Evolutionary conservation across 2,797 vertebrate genomes (phyloP), one percentile per base, ranked within the genome.

Genomic region (Epinephelus malabaricus): DNA sequence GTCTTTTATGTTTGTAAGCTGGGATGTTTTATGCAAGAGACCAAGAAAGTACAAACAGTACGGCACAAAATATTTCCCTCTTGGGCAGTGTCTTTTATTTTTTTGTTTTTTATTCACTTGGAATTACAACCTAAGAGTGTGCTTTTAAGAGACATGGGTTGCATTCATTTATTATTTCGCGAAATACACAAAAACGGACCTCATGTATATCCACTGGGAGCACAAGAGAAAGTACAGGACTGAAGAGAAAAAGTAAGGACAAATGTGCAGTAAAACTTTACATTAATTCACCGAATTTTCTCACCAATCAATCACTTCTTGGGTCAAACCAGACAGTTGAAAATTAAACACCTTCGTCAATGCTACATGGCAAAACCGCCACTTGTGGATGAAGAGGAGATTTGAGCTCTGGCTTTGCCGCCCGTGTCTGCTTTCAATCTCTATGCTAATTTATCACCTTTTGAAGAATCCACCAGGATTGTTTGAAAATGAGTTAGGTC

Each of bases 291-390:
- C 45, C 43, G 11, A 56, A 15, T 55, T 53, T 59, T 77, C 54
- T 78, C 66, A 60, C 68, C 68, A 69, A 30, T 76, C 70, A 49
- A 6, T 75, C 64, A 47, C 30, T 68, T 63, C 13, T 21, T 18
- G 21, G 62, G 49, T 81, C 58, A 78, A 65, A 60, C 11, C 56
- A 63, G 40, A 47, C 43, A 70, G 68, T 14, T 84, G 72, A 54
- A 79, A 88, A 90, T 89, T 54, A 88, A 92, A 90, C 81, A 84
- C 83, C 78, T 84, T 69, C 82, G 79, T 84, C 62, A 55, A 46
- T 10, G 62, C 3, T 23, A n/a, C 73, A 38, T 54, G n/a, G 73
- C 56, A 76, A 75, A 60, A 23, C 21, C 43, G 40, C 38, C 53
- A 23, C 69, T 85, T 78, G 80, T 25, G 6, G 61, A 65, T 43